phyloP scores from a whole-genome alignment of 2,888 invertebrate species.

The Plebejus melissa region DNA sequence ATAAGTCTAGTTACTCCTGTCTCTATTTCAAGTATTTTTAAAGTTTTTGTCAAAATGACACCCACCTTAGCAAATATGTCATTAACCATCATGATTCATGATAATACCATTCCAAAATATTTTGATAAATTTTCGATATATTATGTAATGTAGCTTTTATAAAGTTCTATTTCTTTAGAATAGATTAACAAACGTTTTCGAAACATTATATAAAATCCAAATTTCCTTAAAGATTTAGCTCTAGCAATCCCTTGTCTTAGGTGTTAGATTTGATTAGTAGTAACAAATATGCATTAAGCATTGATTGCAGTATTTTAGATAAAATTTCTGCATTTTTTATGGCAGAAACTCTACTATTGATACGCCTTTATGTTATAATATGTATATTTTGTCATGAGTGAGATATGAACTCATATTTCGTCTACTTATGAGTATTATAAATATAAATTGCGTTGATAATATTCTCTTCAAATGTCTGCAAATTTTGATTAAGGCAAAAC shows the following conservation, averaged over 20 bases:
- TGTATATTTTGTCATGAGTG: neutral
- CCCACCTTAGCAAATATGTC: conserved; percentile 2
- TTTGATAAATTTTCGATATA: neutral
- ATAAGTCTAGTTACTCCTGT: conserved; percentile 2
- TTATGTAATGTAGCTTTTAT: neutral
- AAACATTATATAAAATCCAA: neutral
- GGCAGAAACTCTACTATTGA: neutral
- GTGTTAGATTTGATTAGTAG: conserved; percentile 9
- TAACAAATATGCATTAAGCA: neutral
- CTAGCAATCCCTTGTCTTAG: conserved; percentile 18
- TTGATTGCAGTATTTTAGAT: neutral
- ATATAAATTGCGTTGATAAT: neutral
- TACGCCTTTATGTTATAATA: neutral
- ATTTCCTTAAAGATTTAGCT: conserved; percentile 8
- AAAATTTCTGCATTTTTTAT: neutral
- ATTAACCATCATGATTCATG: neutral
- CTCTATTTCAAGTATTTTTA: neutral
- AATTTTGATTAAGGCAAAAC: neutral
- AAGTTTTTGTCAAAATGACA: neutral
- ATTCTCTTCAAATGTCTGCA: neutral
- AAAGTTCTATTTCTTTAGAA: neutral
- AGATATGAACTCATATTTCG: neutral
- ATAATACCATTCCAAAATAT: neutral
- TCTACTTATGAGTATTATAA: neutral
- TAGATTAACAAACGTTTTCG: neutral